Evolutionary conservation across 2,797 vertebrate genomes (phyloP).

Genomic region (Mallotus villosus): DNA sequence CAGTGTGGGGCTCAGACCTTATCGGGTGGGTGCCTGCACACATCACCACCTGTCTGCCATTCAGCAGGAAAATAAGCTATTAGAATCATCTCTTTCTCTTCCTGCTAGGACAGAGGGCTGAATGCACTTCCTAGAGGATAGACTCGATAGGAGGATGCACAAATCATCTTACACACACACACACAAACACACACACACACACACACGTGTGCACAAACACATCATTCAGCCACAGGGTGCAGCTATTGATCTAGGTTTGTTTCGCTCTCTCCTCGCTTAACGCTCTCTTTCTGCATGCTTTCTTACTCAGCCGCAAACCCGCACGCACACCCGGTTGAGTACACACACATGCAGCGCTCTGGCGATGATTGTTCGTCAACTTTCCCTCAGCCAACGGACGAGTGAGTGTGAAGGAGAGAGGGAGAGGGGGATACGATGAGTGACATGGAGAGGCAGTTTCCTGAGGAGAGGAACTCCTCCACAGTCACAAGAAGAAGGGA

Average conservation of each 20-base stretch:
- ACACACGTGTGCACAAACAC: slow-evolving; percentile 3
- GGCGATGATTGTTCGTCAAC: not conserved
- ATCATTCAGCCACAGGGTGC: slow-evolving; percentile 6
- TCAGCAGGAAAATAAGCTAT: not conserved
- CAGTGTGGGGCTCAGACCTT: slow-evolving; percentile 36
- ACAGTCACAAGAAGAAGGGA: slow-evolving; percentile 35
- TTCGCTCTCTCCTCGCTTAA: slow-evolving; percentile 39
- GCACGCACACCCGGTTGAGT: not conserved
- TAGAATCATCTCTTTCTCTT: slow-evolving; percentile 13
- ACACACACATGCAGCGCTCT: slow-evolving; percentile 1
- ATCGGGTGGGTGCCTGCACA: slow-evolving; percentile 15
- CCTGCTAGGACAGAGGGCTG: not conserved
- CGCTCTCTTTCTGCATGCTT: slow-evolving; percentile 24
- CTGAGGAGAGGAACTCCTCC: slow-evolving; percentile 26
- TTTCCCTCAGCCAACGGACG: not conserved
- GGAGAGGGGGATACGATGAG: not conserved
- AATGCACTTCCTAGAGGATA: not conserved
- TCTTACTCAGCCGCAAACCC: not conserved
- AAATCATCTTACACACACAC: not conserved
- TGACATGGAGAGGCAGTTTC: not conserved
- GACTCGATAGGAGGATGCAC: slow-evolving; percentile 6
- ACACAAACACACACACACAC: slow-evolving; percentile 11
- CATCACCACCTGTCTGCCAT: not conserved
- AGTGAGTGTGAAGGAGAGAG: not conserved
- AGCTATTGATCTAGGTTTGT: slow-evolving; percentile 37